Base-by-base conservation (phyloP, 1,140 invertebrate genomes). In the Protaetia brevitarsis region DNA sequence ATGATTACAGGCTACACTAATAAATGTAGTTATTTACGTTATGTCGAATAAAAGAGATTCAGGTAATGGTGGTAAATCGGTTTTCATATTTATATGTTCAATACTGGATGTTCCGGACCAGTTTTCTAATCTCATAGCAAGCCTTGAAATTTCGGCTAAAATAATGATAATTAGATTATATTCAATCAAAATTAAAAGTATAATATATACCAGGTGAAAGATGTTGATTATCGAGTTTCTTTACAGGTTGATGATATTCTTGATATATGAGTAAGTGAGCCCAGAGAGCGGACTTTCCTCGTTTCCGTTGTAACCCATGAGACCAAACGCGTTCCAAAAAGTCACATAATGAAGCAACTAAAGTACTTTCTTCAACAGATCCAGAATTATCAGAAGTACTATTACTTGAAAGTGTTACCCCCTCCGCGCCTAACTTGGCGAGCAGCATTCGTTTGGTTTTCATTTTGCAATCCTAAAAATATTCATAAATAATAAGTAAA, bases 391-490 rank as follows among this genome's bases (percentile, higher is more conserved):
- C 82, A 87, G 79, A 74, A 87, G 82, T 77, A 82, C 82, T 59
- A 78, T 82, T 66, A 82, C 85, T 73, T 1, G 75, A 77, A 45
- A 95, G 78, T 62, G 93, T 91, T 2, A 93, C 88, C 1, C 93
- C 93, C 83, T 99, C 97, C 8, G 93, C 93, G 1, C 95, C 95
- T 90, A 99, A 94, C 83, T 99, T 99, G 72, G 97, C 95, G 0
- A 99, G 87, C 28, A 99, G 79, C 94, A 99, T 98, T 74, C 96
- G 83, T 81, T 99, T 99, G 0, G 97, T 99, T 86, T 96, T 93
- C 27, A 86, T 87, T 81, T 94, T 95, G 68, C 91, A 93, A 78
- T 95, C 93, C 90, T 94, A 45, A 16, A 58, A 61, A 6, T 63
- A 4, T 8, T 19, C 19, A 45, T 65, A 67, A 57, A 16, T 70